These are phyloP conservation scores for Pelvicachromis taeniatus DNA, from an alignment of 2,113 vertebrate species.

Conservation along the genomic window DNA sequence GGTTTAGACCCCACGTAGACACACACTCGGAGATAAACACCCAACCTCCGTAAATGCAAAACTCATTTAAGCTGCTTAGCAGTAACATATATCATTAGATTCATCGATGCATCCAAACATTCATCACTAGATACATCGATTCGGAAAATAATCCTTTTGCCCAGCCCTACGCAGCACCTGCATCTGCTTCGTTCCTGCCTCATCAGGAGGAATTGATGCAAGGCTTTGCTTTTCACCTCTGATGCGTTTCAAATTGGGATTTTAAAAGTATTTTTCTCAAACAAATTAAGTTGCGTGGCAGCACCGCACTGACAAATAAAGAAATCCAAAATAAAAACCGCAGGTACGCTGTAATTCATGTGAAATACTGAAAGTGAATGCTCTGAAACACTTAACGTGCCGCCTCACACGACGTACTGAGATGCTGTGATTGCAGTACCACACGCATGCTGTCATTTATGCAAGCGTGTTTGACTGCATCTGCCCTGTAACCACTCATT, in stretches of 20 bases:
- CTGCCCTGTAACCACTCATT: constrained; percentile 30
- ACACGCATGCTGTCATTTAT: background rate
- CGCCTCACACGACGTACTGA: background rate
- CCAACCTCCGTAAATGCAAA: too few relatives aligned
- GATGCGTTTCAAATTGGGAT: background rate
- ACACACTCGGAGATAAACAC: too few relatives aligned
- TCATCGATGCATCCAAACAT: too few relatives aligned
- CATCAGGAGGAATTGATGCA: background rate
- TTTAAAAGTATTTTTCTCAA: background rate
- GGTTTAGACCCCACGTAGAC: too few relatives aligned
- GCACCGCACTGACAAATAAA: background rate
- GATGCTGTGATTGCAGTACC: background rate
- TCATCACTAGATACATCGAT: too few relatives aligned
- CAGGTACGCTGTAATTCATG: background rate
- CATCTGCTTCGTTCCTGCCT: rapidly evolving
- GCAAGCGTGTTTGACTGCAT: background rate
- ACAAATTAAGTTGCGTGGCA: background rate
- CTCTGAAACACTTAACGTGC: background rate
- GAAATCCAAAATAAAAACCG: background rate
- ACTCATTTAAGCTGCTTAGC: too few relatives aligned
- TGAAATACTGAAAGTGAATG: background rate
- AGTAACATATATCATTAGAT: too few relatives aligned
- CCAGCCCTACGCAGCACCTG: background rate
- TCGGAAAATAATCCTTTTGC: too few relatives aligned
- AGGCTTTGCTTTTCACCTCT: background rate